phyloP scores from a whole-genome alignment of 2,113 vertebrate species.

The Dipodomys stephensi region DNA sequence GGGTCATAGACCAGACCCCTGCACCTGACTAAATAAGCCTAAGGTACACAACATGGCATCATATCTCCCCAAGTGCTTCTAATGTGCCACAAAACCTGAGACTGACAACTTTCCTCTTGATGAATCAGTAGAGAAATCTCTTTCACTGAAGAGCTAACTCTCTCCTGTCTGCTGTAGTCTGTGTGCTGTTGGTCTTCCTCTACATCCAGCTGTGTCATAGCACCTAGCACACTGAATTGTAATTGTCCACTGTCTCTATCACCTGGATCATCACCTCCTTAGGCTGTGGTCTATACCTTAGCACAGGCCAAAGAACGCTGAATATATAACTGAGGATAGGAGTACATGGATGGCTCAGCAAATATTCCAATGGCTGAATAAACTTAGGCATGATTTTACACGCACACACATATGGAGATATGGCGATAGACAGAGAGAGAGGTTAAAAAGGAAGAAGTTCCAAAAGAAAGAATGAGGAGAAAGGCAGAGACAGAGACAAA shows the following conservation, averaged over 20 bases:
- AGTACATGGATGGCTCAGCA: neutral
- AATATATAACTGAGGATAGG: neutral
- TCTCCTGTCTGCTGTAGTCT: neutral
- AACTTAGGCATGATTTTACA: neutral
- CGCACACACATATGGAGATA: too few relatives aligned
- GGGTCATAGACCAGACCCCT: neutral
- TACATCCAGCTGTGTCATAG: neutral
- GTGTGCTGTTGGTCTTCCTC: fast-evolving
- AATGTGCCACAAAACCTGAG: neutral
- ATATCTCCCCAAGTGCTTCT: neutral
- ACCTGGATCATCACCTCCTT: neutral
- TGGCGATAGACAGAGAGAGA: too few relatives aligned
- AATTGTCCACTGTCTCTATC: neutral
- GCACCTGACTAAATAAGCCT: too few relatives aligned
- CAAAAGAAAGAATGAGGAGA: neutral
- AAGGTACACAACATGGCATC: too few relatives aligned
- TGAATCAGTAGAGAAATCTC: neutral
- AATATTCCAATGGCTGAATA: neutral
- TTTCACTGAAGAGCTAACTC: neutral
- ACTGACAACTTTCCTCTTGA: neutral
- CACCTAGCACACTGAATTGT: neutral
- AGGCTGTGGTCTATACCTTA: neutral
- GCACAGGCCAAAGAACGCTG: neutral
- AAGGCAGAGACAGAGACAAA: neutral
- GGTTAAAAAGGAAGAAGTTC: too few relatives aligned